These are phyloP conservation scores for Caenorhabditis japonica DNA, from an alignment of 2,888 invertebrate genomes.

Conservation along the genomic window DNA sequence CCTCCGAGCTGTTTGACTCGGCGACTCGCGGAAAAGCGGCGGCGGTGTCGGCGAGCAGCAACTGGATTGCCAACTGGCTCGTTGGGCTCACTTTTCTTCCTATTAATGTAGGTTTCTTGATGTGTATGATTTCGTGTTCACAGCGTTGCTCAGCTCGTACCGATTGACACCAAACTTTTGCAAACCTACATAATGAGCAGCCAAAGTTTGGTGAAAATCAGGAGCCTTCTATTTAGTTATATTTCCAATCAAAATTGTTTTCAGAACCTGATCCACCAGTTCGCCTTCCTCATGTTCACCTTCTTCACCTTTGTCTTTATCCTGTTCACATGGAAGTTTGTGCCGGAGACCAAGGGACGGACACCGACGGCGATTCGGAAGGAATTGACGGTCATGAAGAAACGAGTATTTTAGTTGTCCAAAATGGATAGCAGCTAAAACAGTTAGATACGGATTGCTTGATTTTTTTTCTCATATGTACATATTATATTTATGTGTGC, in stretches of 20 bases:
- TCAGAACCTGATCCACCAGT: conserved; percentile 83
- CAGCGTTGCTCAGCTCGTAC: too few species aligned
- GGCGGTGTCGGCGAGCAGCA: conserved; percentile 87
- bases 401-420: conserved; percentile 11
- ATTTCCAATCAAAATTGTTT: conserved; percentile 12
- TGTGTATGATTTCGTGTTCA: too few species aligned
- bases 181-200: too few species aligned
- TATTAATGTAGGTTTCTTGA: conserved; percentile 77
- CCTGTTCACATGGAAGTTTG: conserved; percentile 97
- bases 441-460: too few species aligned
- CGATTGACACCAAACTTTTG: too few species aligned
- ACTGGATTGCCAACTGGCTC: conserved; percentile 89
- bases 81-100: conserved; percentile 85
- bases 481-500: too few species aligned
- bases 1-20: conserved; percentile 88
- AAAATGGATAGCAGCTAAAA: too few species aligned
- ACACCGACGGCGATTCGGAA: conserved; percentile 37
- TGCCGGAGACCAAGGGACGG: conserved; percentile 89
- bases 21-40: conserved; percentile 87
- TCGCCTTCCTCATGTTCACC: conserved; percentile 98
- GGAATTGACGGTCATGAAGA: conserved; percentile 32
- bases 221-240: background rate
- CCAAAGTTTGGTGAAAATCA: background rate
- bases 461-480: too few species aligned
- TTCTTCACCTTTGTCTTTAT: conserved; percentile 95